phyloP scores from a whole-genome alignment of 2,797 vertebrate species.

The Gymnopithys bicolor region DNA sequence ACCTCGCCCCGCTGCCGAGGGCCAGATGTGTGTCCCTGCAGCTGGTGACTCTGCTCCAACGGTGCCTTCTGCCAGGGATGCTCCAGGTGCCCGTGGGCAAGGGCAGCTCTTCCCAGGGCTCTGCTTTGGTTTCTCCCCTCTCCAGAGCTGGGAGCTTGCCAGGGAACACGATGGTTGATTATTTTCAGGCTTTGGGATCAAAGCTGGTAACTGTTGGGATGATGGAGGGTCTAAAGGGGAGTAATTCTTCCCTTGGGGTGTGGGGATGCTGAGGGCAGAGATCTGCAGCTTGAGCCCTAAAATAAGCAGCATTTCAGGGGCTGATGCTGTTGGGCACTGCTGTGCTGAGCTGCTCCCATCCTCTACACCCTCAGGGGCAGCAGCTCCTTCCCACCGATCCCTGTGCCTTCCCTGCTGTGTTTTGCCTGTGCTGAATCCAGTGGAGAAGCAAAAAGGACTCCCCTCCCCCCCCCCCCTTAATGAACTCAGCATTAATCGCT shows the following conservation, averaged over 20 bases:
- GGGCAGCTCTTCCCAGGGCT: not conserved
- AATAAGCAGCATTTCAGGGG: accelerated
- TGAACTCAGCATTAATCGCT: constrained; percentile 51
- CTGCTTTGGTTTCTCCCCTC: accelerated
- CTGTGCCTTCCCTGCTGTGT: not conserved
- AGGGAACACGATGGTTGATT: accelerated
- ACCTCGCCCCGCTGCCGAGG: accelerated
- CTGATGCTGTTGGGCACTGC: not conserved
- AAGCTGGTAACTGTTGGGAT: not conserved
- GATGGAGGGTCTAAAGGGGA: accelerated
- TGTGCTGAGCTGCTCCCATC: not conserved
- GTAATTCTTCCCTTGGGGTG: not conserved
- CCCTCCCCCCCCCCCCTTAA: not conserved
- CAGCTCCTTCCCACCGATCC: not conserved
- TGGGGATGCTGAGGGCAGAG: not conserved
- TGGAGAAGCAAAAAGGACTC: not conserved
- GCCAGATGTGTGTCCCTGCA: not conserved
- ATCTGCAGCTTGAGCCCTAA: accelerated
- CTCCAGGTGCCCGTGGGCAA: not conserved
- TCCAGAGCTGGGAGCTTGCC: not conserved
- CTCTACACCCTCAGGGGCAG: not conserved
- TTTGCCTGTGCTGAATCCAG: not conserved
- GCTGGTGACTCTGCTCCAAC: not conserved
- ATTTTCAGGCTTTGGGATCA: not conserved
- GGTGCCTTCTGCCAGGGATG: not conserved